Conservation (phyloP, 53 echinoderm and acorn worm species). For the Luidia sarsii region DNA sequence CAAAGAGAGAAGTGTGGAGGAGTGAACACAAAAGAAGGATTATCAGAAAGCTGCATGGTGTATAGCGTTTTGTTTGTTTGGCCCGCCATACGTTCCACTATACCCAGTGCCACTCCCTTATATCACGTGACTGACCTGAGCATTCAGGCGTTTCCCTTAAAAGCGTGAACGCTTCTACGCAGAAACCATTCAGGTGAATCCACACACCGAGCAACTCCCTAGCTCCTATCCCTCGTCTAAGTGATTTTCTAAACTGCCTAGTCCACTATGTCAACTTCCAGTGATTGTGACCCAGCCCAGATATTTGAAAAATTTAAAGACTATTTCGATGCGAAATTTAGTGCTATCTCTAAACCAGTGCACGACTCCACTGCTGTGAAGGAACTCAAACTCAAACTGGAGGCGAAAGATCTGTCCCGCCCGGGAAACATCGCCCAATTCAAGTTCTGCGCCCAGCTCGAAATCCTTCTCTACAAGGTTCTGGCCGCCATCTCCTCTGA, state of each 20-base stretch:
- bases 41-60: too few species aligned
- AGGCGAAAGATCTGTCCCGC: neutral
- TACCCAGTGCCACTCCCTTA: neutral
- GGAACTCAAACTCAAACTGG: conserved; percentile 6
- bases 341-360: neutral
- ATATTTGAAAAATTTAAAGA: neutral
- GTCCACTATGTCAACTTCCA: neutral
- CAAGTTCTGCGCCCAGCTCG: neutral
- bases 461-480: neutral
- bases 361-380: neutral
- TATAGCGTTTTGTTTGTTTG: neutral
- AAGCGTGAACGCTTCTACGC: too few species aligned
- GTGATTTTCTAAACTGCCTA: neutral
- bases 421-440: neutral
- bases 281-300: neutral
- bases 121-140: neutral
- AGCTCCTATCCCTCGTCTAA: neutral
- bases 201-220: neutral
- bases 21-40: too few species aligned
- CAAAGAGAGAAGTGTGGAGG: too few species aligned
- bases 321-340: neutral
- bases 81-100: neutral
- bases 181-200: neutral
- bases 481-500: neutral
- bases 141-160: too few species aligned